Base-by-base conservation (phyloP, 2,888 invertebrate genomes). In the Stenodema calcarata region DNA sequence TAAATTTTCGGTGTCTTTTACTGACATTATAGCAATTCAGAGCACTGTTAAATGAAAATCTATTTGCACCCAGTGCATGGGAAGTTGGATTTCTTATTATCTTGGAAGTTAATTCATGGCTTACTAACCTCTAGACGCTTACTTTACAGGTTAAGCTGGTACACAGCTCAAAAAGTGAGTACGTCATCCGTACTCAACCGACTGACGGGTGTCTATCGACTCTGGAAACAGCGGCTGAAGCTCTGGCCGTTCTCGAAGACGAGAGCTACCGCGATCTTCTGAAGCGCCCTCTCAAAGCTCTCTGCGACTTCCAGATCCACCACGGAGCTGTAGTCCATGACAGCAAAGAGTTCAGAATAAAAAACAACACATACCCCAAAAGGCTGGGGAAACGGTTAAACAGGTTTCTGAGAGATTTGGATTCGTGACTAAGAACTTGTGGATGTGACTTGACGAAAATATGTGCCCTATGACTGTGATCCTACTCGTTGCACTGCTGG, bases 321-420 rank as follows among this genome's bases (percentile, higher is more conserved):
- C 96, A 98, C 92, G 98, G 98, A 14, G 98, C 98, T 44, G 97
- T 97, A 0, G 95, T 95, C 62, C 98, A 98, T 91, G 96, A 98
- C 90, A 98, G 97, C 89, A 98, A 97, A 92, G 97, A 98, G 90
- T 96, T 94, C 92, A 93, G 96, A 89, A 94, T 97, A 85, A 95
- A 95, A 91, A 95, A 95, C 89, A 95, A 95, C 90, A 93, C 93
- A 89, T 96, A 96, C 92, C 95, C 95, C 0, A 96, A 96, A 90
- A 92, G 95, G 87, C 95, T 96, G 90, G 96, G 96, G 0, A 95
- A 95, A 91, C 92, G 96, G 89, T 92, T 96, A n/a, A 93, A 93
- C 23, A 87, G 78, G 42, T 87, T 86, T 35, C 83, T 87, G n/a
- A 87, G 82, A 16, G 86, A 87, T 11, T 85, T 88, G 42, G 87